Evolutionary conservation across 2,797 vertebrate genomes (phyloP).

Genomic region (Myiothlypis chrysogaster): DNA sequence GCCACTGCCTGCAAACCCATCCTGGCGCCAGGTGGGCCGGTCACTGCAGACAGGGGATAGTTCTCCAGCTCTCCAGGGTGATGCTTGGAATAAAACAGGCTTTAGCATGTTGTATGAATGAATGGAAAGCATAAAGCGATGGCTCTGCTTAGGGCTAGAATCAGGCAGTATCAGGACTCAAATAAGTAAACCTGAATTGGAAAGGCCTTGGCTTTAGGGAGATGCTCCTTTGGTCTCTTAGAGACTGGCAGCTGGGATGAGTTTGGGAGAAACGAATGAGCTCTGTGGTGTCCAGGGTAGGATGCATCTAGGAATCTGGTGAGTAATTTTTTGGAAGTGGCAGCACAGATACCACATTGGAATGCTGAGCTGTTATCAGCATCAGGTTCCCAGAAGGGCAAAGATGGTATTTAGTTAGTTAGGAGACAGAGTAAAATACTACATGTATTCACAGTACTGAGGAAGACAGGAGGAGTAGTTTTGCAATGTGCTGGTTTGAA

Average conservation of each 20-base stretch:
- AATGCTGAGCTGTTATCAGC: background rate
- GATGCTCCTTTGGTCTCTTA: background rate
- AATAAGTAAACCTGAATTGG: background rate
- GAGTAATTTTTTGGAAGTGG: background rate
- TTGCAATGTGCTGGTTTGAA: background rate
- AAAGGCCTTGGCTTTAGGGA: background rate
- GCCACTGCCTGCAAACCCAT: conserved; percentile 82
- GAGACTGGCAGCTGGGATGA: background rate
- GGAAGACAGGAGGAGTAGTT: background rate
- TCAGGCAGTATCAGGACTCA: background rate
- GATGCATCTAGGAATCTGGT: background rate
- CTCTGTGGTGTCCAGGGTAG: background rate
- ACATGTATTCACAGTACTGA: background rate
- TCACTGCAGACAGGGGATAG: too few species aligned
- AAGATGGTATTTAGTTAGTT: background rate
- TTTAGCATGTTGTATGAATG: background rate
- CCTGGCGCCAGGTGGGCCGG: conserved; percentile 82
- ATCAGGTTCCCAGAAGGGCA: background rate
- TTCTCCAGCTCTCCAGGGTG: background rate
- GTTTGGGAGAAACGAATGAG: background rate
- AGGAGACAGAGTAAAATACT: background rate
- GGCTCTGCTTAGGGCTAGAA: background rate
- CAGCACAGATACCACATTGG: background rate
- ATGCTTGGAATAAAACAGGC: rapidly evolving
- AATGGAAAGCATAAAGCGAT: background rate